Conservation (phyloP, 2,888 invertebrate species). For the Cryptocephalus primarius region DNA sequence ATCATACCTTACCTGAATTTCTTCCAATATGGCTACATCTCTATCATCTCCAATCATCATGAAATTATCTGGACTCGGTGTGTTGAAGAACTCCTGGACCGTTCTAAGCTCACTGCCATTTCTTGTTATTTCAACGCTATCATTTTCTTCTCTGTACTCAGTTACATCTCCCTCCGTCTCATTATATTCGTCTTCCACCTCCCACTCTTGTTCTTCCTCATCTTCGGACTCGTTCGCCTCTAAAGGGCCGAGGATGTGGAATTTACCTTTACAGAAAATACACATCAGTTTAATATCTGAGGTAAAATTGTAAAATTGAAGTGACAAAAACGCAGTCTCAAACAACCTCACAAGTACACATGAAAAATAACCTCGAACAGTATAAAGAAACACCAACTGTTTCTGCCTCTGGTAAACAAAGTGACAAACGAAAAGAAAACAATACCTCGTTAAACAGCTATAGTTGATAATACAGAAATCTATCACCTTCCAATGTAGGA, state of each 20-base stretch:
- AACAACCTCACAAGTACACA: no score
- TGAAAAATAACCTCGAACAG: no score
- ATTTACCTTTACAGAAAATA: slow-evolving; percentile 22
- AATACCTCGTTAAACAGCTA: not conserved
- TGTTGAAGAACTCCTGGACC: slow-evolving; percentile 38
- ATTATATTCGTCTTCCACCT: slow-evolving; percentile 18
- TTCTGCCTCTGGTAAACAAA: no score
- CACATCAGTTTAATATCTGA: no score
- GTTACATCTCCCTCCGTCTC: slow-evolving; percentile 20
- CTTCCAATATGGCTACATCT: slow-evolving; percentile 26
- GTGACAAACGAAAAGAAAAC: slow-evolving; percentile 1
- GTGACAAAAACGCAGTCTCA: no score
- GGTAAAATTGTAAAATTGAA: no score
- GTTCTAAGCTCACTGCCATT: slow-evolving; percentile 16
- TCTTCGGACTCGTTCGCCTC: slow-evolving; percentile 48
- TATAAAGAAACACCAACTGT: no score
- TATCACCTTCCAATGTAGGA: not conserved
- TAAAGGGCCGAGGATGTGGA: slow-evolving; percentile 47
- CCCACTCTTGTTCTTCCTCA: slow-evolving; percentile 21
- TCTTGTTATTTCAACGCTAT: slow-evolving; percentile 4
- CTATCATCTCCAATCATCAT: slow-evolving; percentile 37
- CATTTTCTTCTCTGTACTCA: slow-evolving; percentile 18
- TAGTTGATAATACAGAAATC: not conserved
- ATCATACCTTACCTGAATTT: slow-evolving; percentile 25
- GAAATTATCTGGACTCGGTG: slow-evolving; percentile 40